Evolutionary conservation across 2,797 vertebrate species (phyloP), one percentile per base, ranked within the genome.

Genomic region (Columba guinea): DNA sequence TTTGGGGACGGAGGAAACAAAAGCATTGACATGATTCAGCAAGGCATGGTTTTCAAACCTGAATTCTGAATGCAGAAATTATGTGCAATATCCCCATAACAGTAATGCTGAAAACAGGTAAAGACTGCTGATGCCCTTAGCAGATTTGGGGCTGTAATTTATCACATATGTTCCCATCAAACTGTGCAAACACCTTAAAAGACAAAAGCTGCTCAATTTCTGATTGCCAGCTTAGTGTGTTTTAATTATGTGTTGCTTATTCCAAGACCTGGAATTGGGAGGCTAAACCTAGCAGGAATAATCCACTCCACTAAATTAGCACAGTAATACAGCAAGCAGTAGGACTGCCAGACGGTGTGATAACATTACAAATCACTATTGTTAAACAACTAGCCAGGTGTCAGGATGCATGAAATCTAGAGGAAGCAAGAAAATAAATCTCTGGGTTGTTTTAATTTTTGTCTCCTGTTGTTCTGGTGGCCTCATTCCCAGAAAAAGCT

Each of bases 111-210:
- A 94, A 87, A 98, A 96, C 97, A 97, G 97, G 97, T 97, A 97
- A 97, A 97, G 97, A 96, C 13, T 51, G 46, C 96, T 98, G 96
- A 98, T 97, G 96, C 97, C 97, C 97, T 97, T 96, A 97, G 93
- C 97, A 98, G 97, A 97, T 98, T 97, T 77, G 51, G 80, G 86
- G 95, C 91, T 92, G 80, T 98, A 98, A 98, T 98, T 96, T 97
- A 97, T 97, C 95, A 97, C 97, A 98, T 98, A 98, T 98, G 98
- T 98, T 97, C 95, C 80, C 97, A 97, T 97, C 97, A 94, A 97
- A 97, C 97, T 94, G 77, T 89, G 89, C 96, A 96, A 93, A 96
- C 95, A 97, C 69, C 94, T 90, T 94, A 84, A 16, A 62, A 90
- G 89, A 96, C 95, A 95, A 96, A 97, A 91, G 93, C 88, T 92